Percentiles rank a stretch among this genome's conserved stretches.
Evolutionary conservation across 2,888 invertebrate species (phyloP).

Genomic region (Chloromyia formosa): DNA sequence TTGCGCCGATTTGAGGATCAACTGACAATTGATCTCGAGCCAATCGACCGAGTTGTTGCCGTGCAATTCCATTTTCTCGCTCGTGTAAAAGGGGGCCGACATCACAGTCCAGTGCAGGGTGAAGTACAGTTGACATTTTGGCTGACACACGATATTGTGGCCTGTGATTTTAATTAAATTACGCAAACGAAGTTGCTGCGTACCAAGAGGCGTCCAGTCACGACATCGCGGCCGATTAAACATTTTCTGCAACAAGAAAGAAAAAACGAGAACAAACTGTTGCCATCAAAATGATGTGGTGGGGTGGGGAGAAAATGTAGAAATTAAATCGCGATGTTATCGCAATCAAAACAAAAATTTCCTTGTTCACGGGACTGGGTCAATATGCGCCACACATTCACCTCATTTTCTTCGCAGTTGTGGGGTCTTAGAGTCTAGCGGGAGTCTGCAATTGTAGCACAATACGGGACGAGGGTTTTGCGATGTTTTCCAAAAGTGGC

Average conservation of each 20-base stretch:
- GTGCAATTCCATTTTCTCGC: conserved; percentile 74
- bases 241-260: conserved; percentile 59
- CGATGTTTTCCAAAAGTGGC: no score
- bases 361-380: conserved; percentile 3
- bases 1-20: conserved; percentile 65
- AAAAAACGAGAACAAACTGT: not conserved
- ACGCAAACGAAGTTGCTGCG: conserved; percentile 84
- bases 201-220: conserved; percentile 82
- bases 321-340: no score
- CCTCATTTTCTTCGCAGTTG: conserved; percentile 31
- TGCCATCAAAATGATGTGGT: no score
- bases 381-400: not conserved
- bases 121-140: conserved; percentile 73
- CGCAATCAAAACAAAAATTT: conserved; percentile 16
- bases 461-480: not conserved
- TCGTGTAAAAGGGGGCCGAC: conserved; percentile 86
- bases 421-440: not conserved
- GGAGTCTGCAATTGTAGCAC: not conserved
- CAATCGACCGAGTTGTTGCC: conserved; percentile 80
- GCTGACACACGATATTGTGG: conserved; percentile 66
- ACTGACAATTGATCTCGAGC: conserved; percentile 79
- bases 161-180: conserved; percentile 80
- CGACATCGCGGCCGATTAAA: conserved; percentile 75
- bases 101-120: conserved; percentile 83
- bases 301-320: no score